Percentiles rank a stretch among this genome's conserved stretches.
phyloP scores from a whole-genome alignment of 2,113 vertebrate species.

The Isichthys henryi region DNA sequence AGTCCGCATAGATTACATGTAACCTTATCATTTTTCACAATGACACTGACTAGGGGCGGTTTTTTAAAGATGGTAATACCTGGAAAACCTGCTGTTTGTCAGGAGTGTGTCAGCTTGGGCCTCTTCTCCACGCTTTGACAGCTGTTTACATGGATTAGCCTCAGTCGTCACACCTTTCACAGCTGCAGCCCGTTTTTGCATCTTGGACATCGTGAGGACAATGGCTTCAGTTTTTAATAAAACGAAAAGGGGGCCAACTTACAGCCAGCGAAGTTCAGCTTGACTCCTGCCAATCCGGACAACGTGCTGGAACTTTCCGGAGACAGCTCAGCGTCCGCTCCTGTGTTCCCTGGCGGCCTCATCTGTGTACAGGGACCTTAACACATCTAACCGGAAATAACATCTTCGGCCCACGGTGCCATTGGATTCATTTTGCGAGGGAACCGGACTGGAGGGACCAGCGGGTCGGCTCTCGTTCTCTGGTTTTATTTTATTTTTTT shows the following conservation, averaged over 20 bases:
- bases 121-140: background rate
- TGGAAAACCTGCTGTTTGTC: background rate
- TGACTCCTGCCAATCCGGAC: background rate
- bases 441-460: background rate
- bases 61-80: background rate
- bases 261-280: background rate
- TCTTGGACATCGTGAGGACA: background rate
- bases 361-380: background rate
- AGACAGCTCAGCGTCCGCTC: background rate
- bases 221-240: background rate
- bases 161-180: background rate
- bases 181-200: background rate
- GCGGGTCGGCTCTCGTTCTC: background rate
- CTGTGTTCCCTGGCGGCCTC: background rate
- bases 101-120: background rate
- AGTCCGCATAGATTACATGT: background rate
- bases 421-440: background rate
- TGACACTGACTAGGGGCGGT: background rate
- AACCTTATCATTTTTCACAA: background rate
- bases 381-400: background rate
- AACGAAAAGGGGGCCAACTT: background rate
- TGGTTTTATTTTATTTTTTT: background rate
- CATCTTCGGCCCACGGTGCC: background rate
- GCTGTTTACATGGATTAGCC: background rate
- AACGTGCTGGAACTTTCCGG: background rate